These are phyloP conservation scores for Atethmia centrago DNA, from an alignment of 2,888 invertebrate species.

Conservation along the genomic window DNA sequence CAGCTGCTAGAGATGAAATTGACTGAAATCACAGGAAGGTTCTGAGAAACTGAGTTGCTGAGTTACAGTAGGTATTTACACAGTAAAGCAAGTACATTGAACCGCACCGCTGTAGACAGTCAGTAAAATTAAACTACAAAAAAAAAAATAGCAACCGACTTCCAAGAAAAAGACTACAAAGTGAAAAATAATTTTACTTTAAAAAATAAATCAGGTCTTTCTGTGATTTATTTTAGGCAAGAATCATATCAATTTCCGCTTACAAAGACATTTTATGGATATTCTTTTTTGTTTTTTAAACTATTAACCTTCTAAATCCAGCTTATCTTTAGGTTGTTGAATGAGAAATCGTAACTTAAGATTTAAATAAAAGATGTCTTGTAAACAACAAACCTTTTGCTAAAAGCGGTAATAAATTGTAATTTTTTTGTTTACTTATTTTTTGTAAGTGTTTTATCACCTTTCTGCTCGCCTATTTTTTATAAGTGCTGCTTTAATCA, in stretches of 20 bases:
- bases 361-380: slow-evolving; percentile 88
- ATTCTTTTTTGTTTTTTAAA: slow-evolving; percentile 63
- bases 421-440: slow-evolving; percentile 70
- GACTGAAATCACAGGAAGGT: neutral
- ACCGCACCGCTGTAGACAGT: neutral
- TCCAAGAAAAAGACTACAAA: too few relatives aligned
- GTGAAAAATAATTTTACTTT: too few relatives aligned
- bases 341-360: slow-evolving; percentile 86
- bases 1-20: neutral
- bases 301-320: slow-evolving; percentile 74
- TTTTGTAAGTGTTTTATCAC: slow-evolving; percentile 72
- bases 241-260: slow-evolving; percentile 67
- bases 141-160: too few relatives aligned
- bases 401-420: slow-evolving; percentile 88
- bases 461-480: slow-evolving; percentile 74
- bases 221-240: slow-evolving; percentile 30
- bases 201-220: slow-evolving; percentile 12
- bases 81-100: neutral
- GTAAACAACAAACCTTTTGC: slow-evolving; percentile 89
- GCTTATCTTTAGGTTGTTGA: slow-evolving; percentile 83
- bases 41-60: neutral
- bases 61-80: too few relatives aligned
- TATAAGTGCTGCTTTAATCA: slow-evolving; percentile 69
- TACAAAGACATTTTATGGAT: slow-evolving; percentile 59
- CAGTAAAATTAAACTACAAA: neutral